These are phyloP conservation scores for Muscina levida DNA, from an alignment of 2,888 invertebrate species.

Conservation along the genomic window DNA sequence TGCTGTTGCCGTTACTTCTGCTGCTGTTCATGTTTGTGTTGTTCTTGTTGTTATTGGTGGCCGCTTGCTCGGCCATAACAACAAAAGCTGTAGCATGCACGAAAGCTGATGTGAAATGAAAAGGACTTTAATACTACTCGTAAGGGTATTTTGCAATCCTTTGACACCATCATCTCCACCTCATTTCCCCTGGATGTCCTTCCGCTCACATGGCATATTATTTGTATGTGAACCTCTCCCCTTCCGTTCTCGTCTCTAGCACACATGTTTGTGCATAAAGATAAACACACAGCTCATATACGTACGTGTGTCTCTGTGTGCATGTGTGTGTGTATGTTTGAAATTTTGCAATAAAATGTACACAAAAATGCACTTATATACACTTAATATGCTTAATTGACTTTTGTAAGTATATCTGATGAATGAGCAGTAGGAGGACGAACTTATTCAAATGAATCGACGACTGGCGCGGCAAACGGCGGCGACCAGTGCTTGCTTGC, in stretches of 20 bases:
- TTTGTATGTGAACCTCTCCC: conserved; percentile 10
- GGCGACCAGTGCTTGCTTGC: too few species aligned
- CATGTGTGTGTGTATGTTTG: conserved; percentile 8
- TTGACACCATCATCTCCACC: not conserved
- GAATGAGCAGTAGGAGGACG: conserved; percentile 20
- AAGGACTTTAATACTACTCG: conserved; percentile 30
- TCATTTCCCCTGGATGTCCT: conserved; percentile 16
- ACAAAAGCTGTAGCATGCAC: not conserved
- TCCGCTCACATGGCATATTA: conserved; percentile 27
- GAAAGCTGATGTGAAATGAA: not conserved
- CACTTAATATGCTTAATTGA: conserved; percentile 78
- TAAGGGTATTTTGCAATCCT: conserved; percentile 16
- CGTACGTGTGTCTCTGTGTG: conserved; percentile 12
- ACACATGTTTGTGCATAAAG: not conserved
- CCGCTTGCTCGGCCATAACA: conserved; percentile 3
- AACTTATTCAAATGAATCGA: conserved; percentile 7
- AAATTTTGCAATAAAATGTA: conserved; percentile 63
- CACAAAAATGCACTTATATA: conserved; percentile 65
- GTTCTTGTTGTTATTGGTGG: not conserved
- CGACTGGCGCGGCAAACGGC: too few species aligned
- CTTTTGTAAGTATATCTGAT: conserved; percentile 67
- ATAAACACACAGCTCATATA: conserved; percentile 26
- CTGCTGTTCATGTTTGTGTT: not conserved
- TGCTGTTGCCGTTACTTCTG: not conserved
- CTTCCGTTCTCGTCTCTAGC: too few species aligned